Percentiles rank a stretch among this genome's conserved stretches.
phyloP scores from a whole-genome alignment of 2,113 vertebrate genomes.

The Ptilorrhoa leucosticta region DNA sequence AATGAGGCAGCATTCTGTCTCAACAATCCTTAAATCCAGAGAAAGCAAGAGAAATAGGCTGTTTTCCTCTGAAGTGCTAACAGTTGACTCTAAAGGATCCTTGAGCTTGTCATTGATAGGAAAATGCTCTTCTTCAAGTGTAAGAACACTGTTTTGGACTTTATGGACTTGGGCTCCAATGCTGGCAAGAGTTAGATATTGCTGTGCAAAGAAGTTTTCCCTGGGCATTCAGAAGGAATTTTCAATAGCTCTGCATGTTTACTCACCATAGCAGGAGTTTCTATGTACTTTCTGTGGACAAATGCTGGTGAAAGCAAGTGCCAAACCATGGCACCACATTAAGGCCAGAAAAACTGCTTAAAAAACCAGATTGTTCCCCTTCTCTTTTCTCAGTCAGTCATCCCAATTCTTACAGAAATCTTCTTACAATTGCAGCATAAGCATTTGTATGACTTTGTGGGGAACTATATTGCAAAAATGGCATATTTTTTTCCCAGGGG shows the following conservation, averaged over 20 bases:
- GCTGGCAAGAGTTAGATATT: background rate
- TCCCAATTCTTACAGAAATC: background rate
- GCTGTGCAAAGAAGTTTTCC: background rate
- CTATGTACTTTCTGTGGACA: background rate
- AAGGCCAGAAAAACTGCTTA: background rate
- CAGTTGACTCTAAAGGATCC: background rate
- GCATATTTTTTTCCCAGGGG: background rate
- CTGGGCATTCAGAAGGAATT: background rate
- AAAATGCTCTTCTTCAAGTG: background rate
- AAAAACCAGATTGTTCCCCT: background rate
- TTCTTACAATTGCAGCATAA: slow-evolving; percentile 5
- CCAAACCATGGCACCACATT: background rate
- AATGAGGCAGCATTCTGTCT: background rate
- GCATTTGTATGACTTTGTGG: slow-evolving; percentile 17
- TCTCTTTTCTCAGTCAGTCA: background rate
- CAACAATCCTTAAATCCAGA: background rate
- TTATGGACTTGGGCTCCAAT: background rate
- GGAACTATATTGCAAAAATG: background rate
- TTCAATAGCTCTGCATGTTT: background rate
- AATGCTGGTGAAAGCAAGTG: background rate
- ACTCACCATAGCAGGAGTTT: background rate
- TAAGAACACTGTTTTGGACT: background rate
- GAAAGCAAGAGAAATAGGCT: background rate
- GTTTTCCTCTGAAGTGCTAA: background rate
- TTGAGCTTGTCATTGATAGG: background rate